Evolutionary conservation across 2,888 invertebrate genomes (phyloP), one percentile per base, ranked within the genome.

Genomic region (Monopis laevigella): DNA sequence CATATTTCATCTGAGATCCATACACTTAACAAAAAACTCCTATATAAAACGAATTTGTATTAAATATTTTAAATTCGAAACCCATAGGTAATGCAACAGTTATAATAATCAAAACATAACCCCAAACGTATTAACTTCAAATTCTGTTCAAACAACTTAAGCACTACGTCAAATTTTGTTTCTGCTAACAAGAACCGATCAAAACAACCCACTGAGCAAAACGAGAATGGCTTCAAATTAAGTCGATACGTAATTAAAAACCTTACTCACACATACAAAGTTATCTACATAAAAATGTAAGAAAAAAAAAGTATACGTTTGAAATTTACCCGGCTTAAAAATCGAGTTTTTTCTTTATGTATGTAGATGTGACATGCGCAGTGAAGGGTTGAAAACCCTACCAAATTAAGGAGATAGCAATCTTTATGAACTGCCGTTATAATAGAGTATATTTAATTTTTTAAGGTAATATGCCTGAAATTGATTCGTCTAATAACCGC

Each of bases 221-320:
- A 55, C 61, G 59, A 51, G 65, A 59, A 61, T 64, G 67, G 67
- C 62, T 66, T 72, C 72, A 77, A 77, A 77, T 78, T 78, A 80
- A 78, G 80, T 81, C 81, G 73, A 81, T 81, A 80, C 78, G 75
- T 80, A 81, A 81, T 81, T 80, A 80, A 81, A 80, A 68, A 68
- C 59, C 66, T 65, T 67, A 67, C 78, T 63, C 78, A 80, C 78
- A 80, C 80, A 77, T 55, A 69, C 68, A 73, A 73, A 77, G 71
- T 62, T 62, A 68, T 4, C 75, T 70, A 75, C 77, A 73, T 77
- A 78, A 80, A 78, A 78, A 77, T 74, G 71, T 67, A 60, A 61
- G 70, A 62, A 74, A 77, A 78, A 74, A 80, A 80, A 81, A 80
- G 78, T 78, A 80, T 80, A 80, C 74, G 66, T 78, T 77, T 78